Evolutionary conservation across 2,888 invertebrate species (phyloP).

Genomic region (Monopis laevigella): DNA sequence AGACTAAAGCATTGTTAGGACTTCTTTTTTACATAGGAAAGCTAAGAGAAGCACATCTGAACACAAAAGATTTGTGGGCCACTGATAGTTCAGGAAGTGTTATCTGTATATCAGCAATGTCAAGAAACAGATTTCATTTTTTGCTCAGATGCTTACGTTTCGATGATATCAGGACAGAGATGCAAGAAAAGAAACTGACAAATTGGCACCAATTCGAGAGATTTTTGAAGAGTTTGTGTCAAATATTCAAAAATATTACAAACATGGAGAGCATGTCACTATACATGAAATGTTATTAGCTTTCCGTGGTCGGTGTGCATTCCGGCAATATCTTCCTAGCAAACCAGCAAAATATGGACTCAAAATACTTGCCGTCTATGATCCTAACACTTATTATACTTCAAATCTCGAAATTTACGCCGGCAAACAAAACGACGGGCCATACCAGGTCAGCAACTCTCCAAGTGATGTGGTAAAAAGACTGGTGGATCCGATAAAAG

Average conservation of each 20-base stretch:
- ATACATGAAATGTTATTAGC: slow-evolving; percentile 15
- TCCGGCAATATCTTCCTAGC: slow-evolving; percentile 16
- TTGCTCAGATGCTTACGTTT: slow-evolving; percentile 16
- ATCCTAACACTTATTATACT: slow-evolving; percentile 10
- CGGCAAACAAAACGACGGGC: slow-evolving; percentile 6
- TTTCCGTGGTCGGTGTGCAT: slow-evolving; percentile 15
- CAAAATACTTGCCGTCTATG: too few species aligned
- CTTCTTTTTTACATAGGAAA: neutral
- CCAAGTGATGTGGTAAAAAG: too few species aligned
- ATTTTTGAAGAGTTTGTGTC: neutral
- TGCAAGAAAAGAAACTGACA: slow-evolving; percentile 17
- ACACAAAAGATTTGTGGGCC: neutral
- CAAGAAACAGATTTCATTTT: neutral
- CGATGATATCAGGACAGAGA: slow-evolving; percentile 14
- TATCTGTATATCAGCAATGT: neutral
- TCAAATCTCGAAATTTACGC: slow-evolving; percentile 16
- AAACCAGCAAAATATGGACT: too few species aligned
- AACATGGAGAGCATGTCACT: slow-evolving; percentile 13
- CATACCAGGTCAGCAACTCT: neutral
- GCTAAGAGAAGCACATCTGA: neutral
- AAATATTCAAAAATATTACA: slow-evolving; percentile 8
- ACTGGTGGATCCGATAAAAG: neutral
- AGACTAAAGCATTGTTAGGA: neutral
- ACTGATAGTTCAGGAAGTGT: neutral
- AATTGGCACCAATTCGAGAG: slow-evolving; percentile 18